Percentiles rank a stretch among this genome's conserved stretches.
These are phyloP conservation scores for silkworm (Bombyx mori) DNA, from an alignment of 1,140 invertebrate genomes.

Conservation along the genomic window ASM3026992v2 NC_085128.1:2016501-2017000, in stretches of 20 bases:
- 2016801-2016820: neutral
- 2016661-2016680: conserved; percentile 8
- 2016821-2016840: no score
- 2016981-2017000: no score
- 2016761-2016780: conserved; percentile 26
- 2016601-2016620: neutral
- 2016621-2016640: neutral
- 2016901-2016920: neutral
- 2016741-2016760: conserved; percentile 37
- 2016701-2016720: conserved; percentile 17
- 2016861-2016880: no score
- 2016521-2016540: no score
- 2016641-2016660: conserved; percentile 5
- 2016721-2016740: conserved; percentile 30
- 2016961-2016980: no score
- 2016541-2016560: no score
- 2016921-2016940: neutral
- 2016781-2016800: conserved; percentile 8
- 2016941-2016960: no score
- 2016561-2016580: no score
- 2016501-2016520: no score
- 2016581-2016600: no score
- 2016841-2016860: no score
- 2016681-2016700: conserved; percentile 19
- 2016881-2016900: no score